Evolutionary conservation across 2,797 vertebrate genomes (phyloP), one percentile per base, ranked within the genome.

Genomic region (Rhyacichthys aspro): DNA sequence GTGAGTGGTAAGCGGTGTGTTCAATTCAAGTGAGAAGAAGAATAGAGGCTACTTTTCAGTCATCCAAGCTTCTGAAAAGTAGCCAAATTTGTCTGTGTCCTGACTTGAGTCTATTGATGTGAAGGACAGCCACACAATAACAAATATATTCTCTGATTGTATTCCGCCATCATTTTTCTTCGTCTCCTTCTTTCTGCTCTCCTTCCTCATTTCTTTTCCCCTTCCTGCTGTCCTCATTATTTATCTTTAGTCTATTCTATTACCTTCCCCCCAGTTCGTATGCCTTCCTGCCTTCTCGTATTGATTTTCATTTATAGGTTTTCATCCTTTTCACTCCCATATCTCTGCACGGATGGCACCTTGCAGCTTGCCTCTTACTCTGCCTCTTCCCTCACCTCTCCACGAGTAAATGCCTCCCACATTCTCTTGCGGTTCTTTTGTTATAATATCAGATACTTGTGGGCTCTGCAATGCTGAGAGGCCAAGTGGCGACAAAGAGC

Each of bases 261-360:
- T 90, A 88, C 85, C 86, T 64, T 38, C 60, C 70, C 76, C 72
- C 64, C 77, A 70, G 74, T 88, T 89, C 84, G 68, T 88, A 88
- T 88, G 85, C 90, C 86, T 88, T 89, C 85, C 90, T 91, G 86
- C 90, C 85, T 91, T 88, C 88, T 88, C 7, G 39, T 92, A 93
- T 93, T 92, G 91, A 93, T 93, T 93, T 93, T 88, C 90, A 92
- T 90, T 93, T 92, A 92, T 84, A 91, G 90, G 88, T 92, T 92
- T 91, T 91, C 90, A 91, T 91, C 90, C 88, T 87, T 91, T 92
- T 92, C 87, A 86, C 87, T 92, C 88, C 87, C 85, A 88, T 91
- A 90, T 92, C 84, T 86, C 86, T 83, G 83, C 84, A 75, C 79
- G 82, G 85, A 91, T 80, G 85, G 85, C 81, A 82, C 83, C 79